Evolutionary conservation across 1,140 invertebrate species (phyloP).

Genomic region (Panonychus citri): DNA sequence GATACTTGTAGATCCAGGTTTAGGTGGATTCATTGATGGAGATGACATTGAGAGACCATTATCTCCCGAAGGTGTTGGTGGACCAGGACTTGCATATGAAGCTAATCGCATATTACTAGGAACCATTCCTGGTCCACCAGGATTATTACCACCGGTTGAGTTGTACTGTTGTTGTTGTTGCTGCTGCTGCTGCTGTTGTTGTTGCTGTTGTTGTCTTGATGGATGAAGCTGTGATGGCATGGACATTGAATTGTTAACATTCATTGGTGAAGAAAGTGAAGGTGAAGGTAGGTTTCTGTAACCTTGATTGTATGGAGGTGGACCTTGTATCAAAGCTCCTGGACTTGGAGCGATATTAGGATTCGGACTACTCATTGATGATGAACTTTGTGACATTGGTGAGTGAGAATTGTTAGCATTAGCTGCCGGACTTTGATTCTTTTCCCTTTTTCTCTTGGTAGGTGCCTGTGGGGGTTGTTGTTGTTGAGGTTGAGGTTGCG

Average conservation of each 20-base stretch:
- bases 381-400: conserved; percentile 14
- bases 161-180: not conserved
- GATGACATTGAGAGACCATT: conserved; percentile 5
- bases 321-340: conserved; percentile 34
- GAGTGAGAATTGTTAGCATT: conserved; percentile 2
- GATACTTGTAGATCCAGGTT: not conserved
- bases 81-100: conserved; percentile 34
- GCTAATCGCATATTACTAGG: conserved; percentile 19
- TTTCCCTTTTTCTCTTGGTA: no score
- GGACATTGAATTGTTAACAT: not conserved
- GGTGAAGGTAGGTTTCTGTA: conserved; percentile 45
- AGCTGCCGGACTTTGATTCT: no score
- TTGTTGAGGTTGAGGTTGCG: no score
- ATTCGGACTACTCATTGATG: conserved; percentile 13
- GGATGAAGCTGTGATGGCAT: no score
- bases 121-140: conserved; percentile 34
- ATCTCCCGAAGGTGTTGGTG: conserved; percentile 10
- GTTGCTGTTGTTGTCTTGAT: conserved; percentile 21
- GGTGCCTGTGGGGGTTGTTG: no score
- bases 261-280: conserved; percentile 24
- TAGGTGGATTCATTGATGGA: not conserved
- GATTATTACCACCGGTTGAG: conserved; percentile 13
- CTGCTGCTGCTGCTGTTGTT: conserved; percentile 14
- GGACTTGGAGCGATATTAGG: conserved; percentile 18
- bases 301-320: conserved; percentile 57